Evolutionary conservation across 1,140 invertebrate genomes (phyloP).

Genomic region (Pseudoatta argentina): DNA sequence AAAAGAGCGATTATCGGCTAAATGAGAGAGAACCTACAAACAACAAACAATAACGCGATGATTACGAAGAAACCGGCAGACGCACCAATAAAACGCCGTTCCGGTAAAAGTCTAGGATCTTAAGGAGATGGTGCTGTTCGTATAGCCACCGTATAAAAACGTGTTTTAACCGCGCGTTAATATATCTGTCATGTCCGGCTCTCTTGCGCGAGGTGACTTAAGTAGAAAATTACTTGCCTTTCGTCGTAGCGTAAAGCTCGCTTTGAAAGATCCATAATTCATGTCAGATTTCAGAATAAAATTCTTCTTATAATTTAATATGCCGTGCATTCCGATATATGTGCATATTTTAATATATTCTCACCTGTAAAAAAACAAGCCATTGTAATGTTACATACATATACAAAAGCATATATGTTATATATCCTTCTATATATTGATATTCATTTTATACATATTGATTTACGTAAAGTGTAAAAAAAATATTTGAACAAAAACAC

Average conservation of each 20-base stretch:
- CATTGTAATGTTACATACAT: no score
- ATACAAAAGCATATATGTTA: neutral
- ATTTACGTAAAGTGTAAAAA: neutral
- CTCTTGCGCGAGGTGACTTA: conserved; percentile 5
- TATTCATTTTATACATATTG: neutral
- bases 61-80: conserved; percentile 33
- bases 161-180: conserved; percentile 22
- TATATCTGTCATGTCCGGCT: conserved; percentile 40
- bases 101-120: neutral
- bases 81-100: conserved; percentile 37
- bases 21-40: conserved; percentile 59
- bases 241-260: neutral
- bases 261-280: neutral
- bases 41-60: conserved; percentile 70
- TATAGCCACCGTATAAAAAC: conserved; percentile 28
- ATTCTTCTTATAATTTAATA: neutral
- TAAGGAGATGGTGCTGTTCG: neutral
- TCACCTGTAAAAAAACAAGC: no score
- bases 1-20: conserved; percentile 59
- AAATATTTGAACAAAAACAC: no score
- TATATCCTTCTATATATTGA: neutral
- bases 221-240: conserved; percentile 47
- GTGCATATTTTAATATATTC: neutral
- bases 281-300: conserved; percentile 4
- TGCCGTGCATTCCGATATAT: neutral